phyloP scores from a whole-genome alignment of 2,888 invertebrate genomes.

The Dynastes hyllus region DNA sequence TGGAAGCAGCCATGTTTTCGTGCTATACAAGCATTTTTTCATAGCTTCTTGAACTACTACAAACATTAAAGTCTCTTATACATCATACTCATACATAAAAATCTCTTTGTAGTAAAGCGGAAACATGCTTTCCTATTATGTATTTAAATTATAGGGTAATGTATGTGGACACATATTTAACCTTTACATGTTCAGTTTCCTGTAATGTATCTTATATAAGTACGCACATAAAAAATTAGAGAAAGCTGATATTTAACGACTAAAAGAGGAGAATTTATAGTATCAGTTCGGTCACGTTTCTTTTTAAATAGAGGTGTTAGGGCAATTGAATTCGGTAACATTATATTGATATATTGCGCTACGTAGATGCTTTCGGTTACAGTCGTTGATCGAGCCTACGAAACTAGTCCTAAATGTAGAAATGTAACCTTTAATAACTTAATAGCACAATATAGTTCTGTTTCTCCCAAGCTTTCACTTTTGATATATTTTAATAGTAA shows the following conservation, averaged over 20 bases:
- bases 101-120: background rate
- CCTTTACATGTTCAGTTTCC: slow-evolving; percentile 43
- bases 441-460: too few species aligned
- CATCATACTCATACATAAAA: too few species aligned
- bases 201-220: slow-evolving; percentile 42
- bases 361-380: background rate
- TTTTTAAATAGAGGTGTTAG: slow-evolving; percentile 39
- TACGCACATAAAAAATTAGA: slow-evolving; percentile 38
- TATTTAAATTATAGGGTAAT: slow-evolving; percentile 38
- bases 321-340: slow-evolving; percentile 35
- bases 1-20: too few species aligned
- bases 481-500: too few species aligned
- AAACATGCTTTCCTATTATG: slow-evolving; percentile 6
- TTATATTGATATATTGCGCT: slow-evolving; percentile 34
- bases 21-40: too few species aligned
- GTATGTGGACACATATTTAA: slow-evolving; percentile 32
- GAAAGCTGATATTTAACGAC: slow-evolving; percentile 47
- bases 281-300: slow-evolving; percentile 32
- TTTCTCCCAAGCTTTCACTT: too few species aligned
- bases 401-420: too few species aligned
- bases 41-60: too few species aligned
- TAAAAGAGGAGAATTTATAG: slow-evolving; percentile 42
- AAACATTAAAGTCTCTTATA: too few species aligned
- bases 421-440: too few species aligned
- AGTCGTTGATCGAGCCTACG: background rate